Conservation (phyloP, 2,888 invertebrate species). For the Heliconius ethilla region DNA sequence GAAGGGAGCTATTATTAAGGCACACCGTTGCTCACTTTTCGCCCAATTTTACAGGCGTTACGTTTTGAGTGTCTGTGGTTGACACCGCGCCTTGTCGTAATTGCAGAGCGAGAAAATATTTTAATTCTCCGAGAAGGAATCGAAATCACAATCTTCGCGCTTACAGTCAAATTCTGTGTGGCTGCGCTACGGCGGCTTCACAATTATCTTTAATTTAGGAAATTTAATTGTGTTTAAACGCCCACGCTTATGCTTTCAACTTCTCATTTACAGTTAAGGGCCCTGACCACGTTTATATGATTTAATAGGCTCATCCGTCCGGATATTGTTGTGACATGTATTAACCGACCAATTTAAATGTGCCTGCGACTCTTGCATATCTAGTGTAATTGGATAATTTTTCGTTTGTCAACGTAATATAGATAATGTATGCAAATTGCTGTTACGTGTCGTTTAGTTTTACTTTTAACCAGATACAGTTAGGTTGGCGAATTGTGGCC, state of each 20-base stretch:
- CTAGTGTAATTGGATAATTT: slow-evolving; percentile 27
- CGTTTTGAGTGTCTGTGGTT: background rate
- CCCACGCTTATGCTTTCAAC: slow-evolving; percentile 42
- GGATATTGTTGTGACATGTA: slow-evolving; percentile 56
- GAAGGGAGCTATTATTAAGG: background rate
- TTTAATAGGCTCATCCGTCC: slow-evolving; percentile 71
- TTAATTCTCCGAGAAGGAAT: background rate
- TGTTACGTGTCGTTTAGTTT: slow-evolving; percentile 31
- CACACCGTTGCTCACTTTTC: background rate
- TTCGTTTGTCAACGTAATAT: slow-evolving; percentile 24
- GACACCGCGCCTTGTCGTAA: too few species aligned
- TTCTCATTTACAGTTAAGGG: slow-evolving; percentile 67
- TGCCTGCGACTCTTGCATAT: slow-evolving; percentile 20
- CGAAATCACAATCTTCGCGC: background rate
- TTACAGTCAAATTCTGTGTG: background rate
- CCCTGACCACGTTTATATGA: slow-evolving; percentile 64
- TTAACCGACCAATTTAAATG: slow-evolving; percentile 49
- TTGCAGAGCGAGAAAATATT: background rate
- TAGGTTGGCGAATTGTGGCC: background rate
- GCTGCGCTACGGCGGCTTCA: background rate
- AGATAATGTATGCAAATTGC: slow-evolving; percentile 32
- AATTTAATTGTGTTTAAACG: background rate
- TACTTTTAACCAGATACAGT: slow-evolving; percentile 27
- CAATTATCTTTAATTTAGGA: too few species aligned
- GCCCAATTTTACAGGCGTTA: background rate